Percentiles rank a stretch among this genome's conserved stretches.
Evolutionary conservation across 2,797 vertebrate genomes (phyloP).

Genomic region (Notolabrus celidotus): DNA sequence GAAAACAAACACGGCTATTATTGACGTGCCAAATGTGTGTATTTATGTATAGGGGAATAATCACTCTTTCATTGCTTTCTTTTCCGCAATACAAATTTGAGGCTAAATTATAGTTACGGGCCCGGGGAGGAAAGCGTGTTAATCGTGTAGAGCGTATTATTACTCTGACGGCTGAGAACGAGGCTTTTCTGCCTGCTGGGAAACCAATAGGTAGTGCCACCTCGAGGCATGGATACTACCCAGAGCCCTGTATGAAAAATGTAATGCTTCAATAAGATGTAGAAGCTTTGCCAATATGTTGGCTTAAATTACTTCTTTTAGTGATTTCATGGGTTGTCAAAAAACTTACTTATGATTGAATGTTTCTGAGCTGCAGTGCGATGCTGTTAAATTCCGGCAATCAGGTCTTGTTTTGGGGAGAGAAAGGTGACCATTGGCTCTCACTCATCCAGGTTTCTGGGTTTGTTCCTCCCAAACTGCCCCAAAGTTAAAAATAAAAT

Average conservation of each 20-base stretch:
- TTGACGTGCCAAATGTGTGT: constrained; percentile 74
- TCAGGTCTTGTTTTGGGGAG: constrained; percentile 1
- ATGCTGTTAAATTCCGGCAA: constrained; percentile 16
- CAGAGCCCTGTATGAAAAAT: constrained; percentile 50
- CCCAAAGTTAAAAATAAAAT: not conserved
- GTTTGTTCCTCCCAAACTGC: constrained; percentile 11
- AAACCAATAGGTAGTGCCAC: constrained; percentile 61
- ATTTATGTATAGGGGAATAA: constrained; percentile 78
- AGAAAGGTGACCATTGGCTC: not conserved
- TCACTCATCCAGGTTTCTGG: not conserved
- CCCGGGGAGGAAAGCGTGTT: constrained; percentile 73
- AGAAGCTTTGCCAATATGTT: constrained; percentile 45
- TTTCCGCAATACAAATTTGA: constrained; percentile 77
- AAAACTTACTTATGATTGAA: constrained; percentile 33
- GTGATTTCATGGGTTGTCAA: constrained; percentile 43
- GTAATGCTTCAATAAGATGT: constrained; percentile 49
- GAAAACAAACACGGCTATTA: constrained; percentile 79
- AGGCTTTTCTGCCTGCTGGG: constrained; percentile 68
- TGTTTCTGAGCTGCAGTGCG: constrained; percentile 16
- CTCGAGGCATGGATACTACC: constrained; percentile 37
- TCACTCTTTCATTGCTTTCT: constrained; percentile 80
- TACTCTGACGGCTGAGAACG: constrained; percentile 58
- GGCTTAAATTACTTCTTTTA: constrained; percentile 51
- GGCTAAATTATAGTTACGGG: constrained; percentile 74
- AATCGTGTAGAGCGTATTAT: constrained; percentile 74